Evolutionary conservation across 2,888 invertebrate genomes (phyloP).

Genomic region (Acrobasis suavella): DNA sequence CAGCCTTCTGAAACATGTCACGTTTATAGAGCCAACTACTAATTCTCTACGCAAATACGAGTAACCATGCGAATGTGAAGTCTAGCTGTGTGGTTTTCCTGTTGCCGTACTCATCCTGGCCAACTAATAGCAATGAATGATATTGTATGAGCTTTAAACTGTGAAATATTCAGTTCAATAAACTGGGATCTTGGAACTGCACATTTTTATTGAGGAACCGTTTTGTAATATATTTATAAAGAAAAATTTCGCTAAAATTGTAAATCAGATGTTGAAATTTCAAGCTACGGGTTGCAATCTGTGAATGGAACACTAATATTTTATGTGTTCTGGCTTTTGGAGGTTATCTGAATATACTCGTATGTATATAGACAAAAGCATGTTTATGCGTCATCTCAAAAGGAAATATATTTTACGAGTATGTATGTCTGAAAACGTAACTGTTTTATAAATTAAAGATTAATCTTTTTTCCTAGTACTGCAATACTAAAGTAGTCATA

Average conservation of each 20-base stretch:
- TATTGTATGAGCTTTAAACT: slow-evolving; percentile 13
- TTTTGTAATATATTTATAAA: not conserved
- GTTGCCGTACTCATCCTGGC: slow-evolving; percentile 13
- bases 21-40: no score
- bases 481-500: no score
- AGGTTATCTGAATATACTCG: not conserved
- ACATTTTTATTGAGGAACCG: not conserved
- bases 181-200: not conserved
- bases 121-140: slow-evolving; percentile 2
- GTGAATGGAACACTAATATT: not conserved
- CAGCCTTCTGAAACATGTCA: no score
- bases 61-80: not conserved
- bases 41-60: no score
- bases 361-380: not conserved
- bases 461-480: no score
- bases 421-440: no score
- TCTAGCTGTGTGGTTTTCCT: slow-evolving; percentile 25
- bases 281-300: not conserved
- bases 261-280: no score
- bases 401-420: no score
- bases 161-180: slow-evolving; percentile 10
- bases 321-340: not conserved
- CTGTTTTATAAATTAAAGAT: no score
- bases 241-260: no score
- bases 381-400: not conserved